Evolutionary conservation across 2,888 invertebrate genomes (phyloP), one percentile per base, ranked within the genome.

Genomic region (Eristalinus sepulchralis): DNA sequence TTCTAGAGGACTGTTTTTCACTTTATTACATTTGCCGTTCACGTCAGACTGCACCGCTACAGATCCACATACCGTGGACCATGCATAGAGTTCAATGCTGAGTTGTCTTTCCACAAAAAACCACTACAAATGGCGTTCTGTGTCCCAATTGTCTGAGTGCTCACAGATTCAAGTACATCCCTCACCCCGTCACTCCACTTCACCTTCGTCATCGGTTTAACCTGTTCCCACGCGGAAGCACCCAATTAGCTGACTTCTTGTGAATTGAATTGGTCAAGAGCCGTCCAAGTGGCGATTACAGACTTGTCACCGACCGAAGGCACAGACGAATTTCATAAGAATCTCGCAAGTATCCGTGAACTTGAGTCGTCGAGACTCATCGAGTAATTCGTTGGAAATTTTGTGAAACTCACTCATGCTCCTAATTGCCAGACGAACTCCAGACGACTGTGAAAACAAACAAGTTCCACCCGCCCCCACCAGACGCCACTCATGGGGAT

Each of bases 401-500:
- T 47, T 17, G 47, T 17, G 17, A 47, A 17, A 47, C 47, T 47
- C 47, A n/a, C 47, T 47, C 17, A 47, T 47, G 47, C 47, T 17
- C 2, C 22, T 22, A 73, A 62, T 59, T 67, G 36, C 47, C 63
- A 76, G 68, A 70, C 68, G 57, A 68, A 57, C 63, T 81, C 68
- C 76, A 82, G 82, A 82, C 81, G 70, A 2, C 64, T 57, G 27
- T 27, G 22, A 20, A 60, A 24, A 34, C 60, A 55, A 55, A 63
- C 57, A 59, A 55, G 62, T n/a, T 70, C 9, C n/a, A n/a, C 31
- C n/a, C 57, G 27, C 20, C 17, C 11, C 9, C 33, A 33, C 9
- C 20, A 27, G 2, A 59, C 11, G 20, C 20, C 1, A 39, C 17
- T 39, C 22, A 20, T 2, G 39, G 47, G 47, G 63, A 57, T 36